These are phyloP conservation scores for Charadrius vociferus DNA, from an alignment of 2,113 vertebrate species.

Conservation along the genomic window DNA sequence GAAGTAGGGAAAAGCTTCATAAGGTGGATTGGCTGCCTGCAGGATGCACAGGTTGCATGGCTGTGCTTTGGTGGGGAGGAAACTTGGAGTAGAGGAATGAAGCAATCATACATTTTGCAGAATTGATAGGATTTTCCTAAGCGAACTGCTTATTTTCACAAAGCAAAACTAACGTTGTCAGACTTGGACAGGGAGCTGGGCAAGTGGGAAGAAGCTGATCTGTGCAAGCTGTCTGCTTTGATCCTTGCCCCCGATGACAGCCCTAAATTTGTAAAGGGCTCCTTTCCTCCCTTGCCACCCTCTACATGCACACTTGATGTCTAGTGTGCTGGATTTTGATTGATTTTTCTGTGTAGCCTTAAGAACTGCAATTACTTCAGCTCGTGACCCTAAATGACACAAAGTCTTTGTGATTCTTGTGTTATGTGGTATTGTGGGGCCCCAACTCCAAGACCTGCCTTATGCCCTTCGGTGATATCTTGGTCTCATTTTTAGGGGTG, in stretches of 20 bases:
- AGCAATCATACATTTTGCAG: background rate
- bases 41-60: background rate
- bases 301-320: background rate
- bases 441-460: background rate
- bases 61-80: background rate
- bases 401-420: background rate
- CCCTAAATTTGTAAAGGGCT: background rate
- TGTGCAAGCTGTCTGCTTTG: background rate
- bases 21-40: background rate
- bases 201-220: fast-evolving
- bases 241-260: background rate
- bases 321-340: background rate
- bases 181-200: background rate
- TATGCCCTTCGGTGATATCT: background rate
- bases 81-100: background rate
- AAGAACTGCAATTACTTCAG: background rate
- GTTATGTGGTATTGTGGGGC: fast-evolving
- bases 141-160: background rate
- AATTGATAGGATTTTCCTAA: background rate
- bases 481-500: background rate
- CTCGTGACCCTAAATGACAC: background rate
- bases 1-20: background rate
- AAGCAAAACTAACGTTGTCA: background rate
- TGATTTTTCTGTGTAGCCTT: background rate
- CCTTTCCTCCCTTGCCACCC: background rate